A percentile compares a stretch with the other conserved stretches of the same genome.
These are phyloP conservation scores for Lichenostomus cassidix DNA, from an alignment of 2,113 vertebrate genomes.

Conservation along the genomic window DNA sequence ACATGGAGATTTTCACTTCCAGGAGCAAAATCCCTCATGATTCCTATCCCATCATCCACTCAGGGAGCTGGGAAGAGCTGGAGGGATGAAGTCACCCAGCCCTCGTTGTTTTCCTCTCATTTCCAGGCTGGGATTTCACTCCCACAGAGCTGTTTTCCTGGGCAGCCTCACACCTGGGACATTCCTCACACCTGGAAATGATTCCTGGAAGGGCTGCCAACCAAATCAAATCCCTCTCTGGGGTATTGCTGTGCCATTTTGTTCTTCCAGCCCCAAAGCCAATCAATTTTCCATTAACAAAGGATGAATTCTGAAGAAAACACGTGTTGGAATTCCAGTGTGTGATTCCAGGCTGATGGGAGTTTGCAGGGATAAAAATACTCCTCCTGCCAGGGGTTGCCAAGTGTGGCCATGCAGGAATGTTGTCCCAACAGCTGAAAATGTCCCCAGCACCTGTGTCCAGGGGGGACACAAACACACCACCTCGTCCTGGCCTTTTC, in stretches of 20 bases:
- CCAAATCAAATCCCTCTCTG: background rate
- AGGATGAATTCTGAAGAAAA: background rate
- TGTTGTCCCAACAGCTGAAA: background rate
- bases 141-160: background rate
- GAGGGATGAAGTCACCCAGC: background rate
- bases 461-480: too few relatives aligned
- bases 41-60: background rate
- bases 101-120: background rate
- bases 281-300: background rate
- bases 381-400: background rate
- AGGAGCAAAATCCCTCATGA: background rate
- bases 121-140: slow-evolving; percentile 4
- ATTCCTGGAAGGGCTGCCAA: background rate
- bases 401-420: background rate
- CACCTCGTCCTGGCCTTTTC: background rate
- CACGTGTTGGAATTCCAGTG: background rate
- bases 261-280: background rate
- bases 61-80: background rate
- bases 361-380: slow-evolving; percentile 8
- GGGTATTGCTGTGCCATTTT: background rate
- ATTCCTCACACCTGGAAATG: slow-evolving; percentile 1
- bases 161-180: background rate
- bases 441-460: background rate
- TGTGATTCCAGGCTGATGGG: background rate
- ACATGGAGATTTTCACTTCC: background rate